phyloP scores from a whole-genome alignment of 2,797 vertebrate genomes.

The Paratrypauchen microcephalus region DNA sequence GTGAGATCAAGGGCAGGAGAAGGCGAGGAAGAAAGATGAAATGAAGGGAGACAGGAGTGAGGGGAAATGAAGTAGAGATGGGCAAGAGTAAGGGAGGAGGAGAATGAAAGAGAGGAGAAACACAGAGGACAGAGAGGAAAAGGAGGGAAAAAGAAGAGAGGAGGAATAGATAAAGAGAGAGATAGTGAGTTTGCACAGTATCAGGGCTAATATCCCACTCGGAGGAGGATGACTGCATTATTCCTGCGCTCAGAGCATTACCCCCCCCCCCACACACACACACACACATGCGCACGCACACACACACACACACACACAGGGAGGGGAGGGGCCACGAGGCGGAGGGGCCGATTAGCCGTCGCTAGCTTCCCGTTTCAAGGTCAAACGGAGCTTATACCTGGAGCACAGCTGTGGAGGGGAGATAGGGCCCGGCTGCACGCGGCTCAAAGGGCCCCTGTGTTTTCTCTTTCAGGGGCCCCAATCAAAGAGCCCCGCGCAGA shows the following conservation, averaged over 20 bases:
- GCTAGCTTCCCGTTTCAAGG: slow-evolving; percentile 53
- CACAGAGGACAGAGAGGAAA: not conserved
- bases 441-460: not conserved
- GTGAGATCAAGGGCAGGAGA: too few species aligned
- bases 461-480: not conserved
- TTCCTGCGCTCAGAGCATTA: not conserved
- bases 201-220: not conserved
- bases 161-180: not conserved
- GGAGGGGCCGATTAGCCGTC: slow-evolving; percentile 2
- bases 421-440: slow-evolving; percentile 31
- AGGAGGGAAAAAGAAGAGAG: too few species aligned
- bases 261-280: not conserved
- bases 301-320: slow-evolving; percentile 21
- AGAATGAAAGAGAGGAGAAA: not conserved
- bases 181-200: not conserved
- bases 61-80: too few species aligned
- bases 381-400: slow-evolving; percentile 55
- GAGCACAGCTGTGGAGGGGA: slow-evolving; percentile 47
- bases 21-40: too few species aligned
- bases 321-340: not conserved
- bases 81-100: too few species aligned
- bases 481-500: not conserved
- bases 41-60: too few species aligned
- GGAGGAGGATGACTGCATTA: slow-evolving; percentile 1
- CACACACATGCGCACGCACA: not conserved